These are phyloP conservation scores for Fistularia commersonii DNA, from an alignment of 2,797 vertebrate genomes.

Conservation along the genomic window DNA sequence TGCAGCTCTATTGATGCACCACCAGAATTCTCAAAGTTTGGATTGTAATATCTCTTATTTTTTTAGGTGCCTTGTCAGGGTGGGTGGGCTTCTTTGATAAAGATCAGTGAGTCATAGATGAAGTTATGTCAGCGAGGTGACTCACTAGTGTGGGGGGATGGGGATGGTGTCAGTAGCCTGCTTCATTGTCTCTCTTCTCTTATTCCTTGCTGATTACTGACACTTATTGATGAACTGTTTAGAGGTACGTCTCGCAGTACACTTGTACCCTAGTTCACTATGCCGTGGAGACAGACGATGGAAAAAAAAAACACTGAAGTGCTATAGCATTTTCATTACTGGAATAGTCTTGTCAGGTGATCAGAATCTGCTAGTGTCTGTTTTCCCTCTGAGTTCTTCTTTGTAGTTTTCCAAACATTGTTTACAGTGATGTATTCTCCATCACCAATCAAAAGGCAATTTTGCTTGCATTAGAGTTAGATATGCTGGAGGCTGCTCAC, in stretches of 20 bases:
- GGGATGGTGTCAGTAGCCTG: no score
- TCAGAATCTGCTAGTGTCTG: no score
- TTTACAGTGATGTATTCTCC: constrained; percentile 67
- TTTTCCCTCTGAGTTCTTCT: no score
- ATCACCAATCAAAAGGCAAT: constrained; percentile 73
- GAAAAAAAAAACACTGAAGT: constrained; percentile 2
- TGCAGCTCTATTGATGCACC: no score
- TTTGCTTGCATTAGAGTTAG: constrained; percentile 44
- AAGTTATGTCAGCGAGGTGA: constrained; percentile 62
- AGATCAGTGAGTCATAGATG: constrained; percentile 68
- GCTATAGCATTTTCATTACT: constrained; percentile 16
- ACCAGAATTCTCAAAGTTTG: constrained; percentile 19
- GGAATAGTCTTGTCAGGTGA: background rate
- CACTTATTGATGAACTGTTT: constrained; percentile 24
- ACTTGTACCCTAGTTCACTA: constrained; percentile 10
- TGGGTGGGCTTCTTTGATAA: constrained; percentile 50
- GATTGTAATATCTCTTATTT: constrained; percentile 55
- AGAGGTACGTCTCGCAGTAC: constrained; percentile 21
- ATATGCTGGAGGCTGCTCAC: constrained; percentile 21
- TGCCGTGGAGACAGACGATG: background rate
- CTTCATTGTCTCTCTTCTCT: constrained; percentile 9
- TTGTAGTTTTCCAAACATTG: constrained; percentile 30
- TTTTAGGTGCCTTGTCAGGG: constrained; percentile 43
- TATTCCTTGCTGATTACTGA: constrained; percentile 26
- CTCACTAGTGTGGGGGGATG: constrained; percentile 23